These are phyloP conservation scores for Balearica regulorum DNA, from an alignment of 2,797 vertebrate species.

Conservation along the genomic window DNA sequence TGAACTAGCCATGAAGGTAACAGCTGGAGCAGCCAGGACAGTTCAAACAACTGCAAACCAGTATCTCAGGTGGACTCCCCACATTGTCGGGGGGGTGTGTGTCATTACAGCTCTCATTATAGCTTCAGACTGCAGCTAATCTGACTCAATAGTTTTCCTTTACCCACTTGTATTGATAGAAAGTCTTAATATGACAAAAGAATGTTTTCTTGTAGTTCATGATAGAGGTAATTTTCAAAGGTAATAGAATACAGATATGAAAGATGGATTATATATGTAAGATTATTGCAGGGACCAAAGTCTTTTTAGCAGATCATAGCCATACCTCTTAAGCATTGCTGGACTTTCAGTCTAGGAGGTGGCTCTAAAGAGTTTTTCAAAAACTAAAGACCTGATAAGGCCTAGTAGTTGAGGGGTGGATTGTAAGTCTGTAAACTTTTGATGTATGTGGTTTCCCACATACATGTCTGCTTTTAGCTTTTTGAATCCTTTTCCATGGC, in stretches of 20 bases:
- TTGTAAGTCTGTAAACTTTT: background rate
- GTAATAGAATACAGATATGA: background rate
- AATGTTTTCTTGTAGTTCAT: background rate
- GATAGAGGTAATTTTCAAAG: background rate
- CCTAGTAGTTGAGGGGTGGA: background rate
- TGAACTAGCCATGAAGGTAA: background rate
- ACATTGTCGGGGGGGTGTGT: rapidly evolving
- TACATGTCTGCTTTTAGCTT: background rate
- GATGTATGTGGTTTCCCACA: background rate
- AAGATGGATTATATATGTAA: background rate
- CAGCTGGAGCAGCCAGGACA: background rate
- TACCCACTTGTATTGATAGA: no score
- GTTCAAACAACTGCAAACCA: background rate
- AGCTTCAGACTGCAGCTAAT: background rate
- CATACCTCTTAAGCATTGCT: background rate
- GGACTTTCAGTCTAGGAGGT: background rate
- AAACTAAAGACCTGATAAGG: background rate
- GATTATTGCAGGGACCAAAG: background rate
- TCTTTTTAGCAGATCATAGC: background rate
- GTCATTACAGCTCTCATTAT: background rate
- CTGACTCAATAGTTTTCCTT: background rate
- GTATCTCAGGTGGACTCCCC: background rate
- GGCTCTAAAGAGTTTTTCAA: background rate
- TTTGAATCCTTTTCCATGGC: background rate
- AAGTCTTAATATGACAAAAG: background rate